phyloP scores from a whole-genome alignment of 2,797 vertebrate species.

The Acipenser oxyrinchus region DNA sequence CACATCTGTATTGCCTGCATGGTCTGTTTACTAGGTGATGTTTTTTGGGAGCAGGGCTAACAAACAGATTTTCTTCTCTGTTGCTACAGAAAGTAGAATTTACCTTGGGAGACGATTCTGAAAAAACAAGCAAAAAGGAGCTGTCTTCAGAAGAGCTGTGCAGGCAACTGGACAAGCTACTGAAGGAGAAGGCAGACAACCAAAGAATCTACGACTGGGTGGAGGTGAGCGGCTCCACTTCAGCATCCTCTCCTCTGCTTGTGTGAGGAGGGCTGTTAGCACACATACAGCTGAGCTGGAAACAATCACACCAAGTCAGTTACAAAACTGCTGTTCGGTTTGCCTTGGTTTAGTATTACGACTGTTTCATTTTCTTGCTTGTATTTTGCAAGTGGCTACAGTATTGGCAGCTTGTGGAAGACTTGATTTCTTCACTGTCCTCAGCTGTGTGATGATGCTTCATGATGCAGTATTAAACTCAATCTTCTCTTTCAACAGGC shows the following conservation, averaged over 20 bases:
- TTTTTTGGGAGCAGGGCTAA: no score
- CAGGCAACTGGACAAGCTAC: slow-evolving; percentile 72
- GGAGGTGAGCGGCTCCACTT: slow-evolving; percentile 58
- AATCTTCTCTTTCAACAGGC: slow-evolving; percentile 50
- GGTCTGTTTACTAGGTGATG: slow-evolving; percentile 3
- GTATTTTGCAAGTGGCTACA: no score
- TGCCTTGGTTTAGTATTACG: no score
- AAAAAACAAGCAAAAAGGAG: slow-evolving; percentile 61
- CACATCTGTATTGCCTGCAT: background rate
- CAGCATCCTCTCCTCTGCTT: no score
- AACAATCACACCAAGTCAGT: no score
- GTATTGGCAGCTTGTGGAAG: no score
- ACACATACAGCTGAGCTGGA: no score
- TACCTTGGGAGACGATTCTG: slow-evolving; percentile 74
- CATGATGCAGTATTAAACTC: background rate
- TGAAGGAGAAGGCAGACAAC: slow-evolving; percentile 78
- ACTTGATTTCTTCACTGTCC: no score
- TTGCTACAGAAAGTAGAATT: slow-evolving; percentile 77
- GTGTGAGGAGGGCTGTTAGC: no score
- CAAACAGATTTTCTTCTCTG: background rate
- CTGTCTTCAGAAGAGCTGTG: slow-evolving; percentile 67
- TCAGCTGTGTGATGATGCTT: no score
- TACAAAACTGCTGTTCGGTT: no score
- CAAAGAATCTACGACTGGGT: slow-evolving; percentile 88
- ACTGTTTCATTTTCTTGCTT: no score